A percentile compares a stretch with the other conserved stretches of the same genome.
Conservation (phyloP, 2,888 invertebrate genomes). For the Tenodera sinensis region DNA sequence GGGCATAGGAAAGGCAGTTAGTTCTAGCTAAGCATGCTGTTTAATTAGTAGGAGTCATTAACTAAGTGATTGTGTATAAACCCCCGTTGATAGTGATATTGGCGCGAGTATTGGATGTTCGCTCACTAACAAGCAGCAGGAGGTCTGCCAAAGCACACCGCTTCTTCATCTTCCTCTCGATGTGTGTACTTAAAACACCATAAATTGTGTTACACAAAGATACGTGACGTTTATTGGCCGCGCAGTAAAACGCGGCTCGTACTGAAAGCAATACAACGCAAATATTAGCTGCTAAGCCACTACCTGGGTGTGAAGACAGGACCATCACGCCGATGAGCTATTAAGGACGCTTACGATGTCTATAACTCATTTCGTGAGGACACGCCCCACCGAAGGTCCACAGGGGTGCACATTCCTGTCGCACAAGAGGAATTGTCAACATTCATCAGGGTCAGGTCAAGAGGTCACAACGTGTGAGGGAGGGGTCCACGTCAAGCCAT, state of each 20-base stretch:
- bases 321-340: not conserved
- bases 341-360: not conserved
- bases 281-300: conserved; percentile 1
- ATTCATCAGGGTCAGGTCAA: not conserved
- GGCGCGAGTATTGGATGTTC: no score
- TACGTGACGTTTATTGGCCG: conserved; percentile 28
- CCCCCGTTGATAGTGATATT: no score
- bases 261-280: conserved; percentile 20
- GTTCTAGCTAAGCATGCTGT: no score
- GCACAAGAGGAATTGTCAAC: not conserved
- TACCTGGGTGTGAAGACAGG: not conserved
- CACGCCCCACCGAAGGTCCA: not conserved
- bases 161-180: conserved; percentile 1
- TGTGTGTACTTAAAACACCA: conserved; percentile 25
- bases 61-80: no score
- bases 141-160: not conserved
- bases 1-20: no score
- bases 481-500: not conserved
- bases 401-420: not conserved
- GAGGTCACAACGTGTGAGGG: not conserved
- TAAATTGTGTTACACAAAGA: conserved; percentile 28
- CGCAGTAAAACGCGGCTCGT: conserved; percentile 18
- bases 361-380: not conserved
- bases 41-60: no score
- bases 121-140: not conserved